phyloP scores from a whole-genome alignment of 2,888 invertebrate species.

The Lepidonotus clava region DNA sequence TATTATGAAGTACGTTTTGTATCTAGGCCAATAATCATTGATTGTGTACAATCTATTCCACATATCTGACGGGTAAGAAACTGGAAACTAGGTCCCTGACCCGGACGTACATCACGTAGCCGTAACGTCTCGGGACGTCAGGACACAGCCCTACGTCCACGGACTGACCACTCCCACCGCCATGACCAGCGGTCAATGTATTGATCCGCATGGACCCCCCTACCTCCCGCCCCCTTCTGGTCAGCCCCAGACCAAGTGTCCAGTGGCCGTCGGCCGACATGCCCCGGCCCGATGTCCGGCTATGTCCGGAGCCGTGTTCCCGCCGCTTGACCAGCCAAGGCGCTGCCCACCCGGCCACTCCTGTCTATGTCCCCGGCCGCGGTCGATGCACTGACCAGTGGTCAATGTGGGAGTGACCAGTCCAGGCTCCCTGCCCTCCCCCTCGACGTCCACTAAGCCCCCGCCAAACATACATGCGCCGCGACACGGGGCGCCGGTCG shows the following conservation, averaged over 20 bases:
- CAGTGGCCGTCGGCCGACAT: constrained; percentile 2
- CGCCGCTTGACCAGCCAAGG: background rate
- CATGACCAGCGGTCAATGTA: too few species aligned
- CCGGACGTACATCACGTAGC: too few species aligned
- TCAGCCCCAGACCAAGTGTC: background rate
- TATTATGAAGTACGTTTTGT: too few species aligned
- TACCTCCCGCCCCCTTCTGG: background rate
- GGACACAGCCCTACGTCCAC: too few species aligned
- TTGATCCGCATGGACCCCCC: too few species aligned
- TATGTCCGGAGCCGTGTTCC: background rate
- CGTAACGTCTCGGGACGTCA: too few species aligned
- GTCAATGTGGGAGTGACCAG: constrained; percentile 18
- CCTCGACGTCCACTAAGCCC: background rate
- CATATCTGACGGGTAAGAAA: too few species aligned
- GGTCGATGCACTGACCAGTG: background rate
- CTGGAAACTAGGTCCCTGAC: too few species aligned
- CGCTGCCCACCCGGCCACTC: background rate
- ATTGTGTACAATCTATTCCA: too few species aligned
- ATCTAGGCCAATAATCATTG: too few species aligned
- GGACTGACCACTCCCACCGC: too few species aligned
- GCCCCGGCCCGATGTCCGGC: background rate
- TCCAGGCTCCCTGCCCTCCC: background rate
- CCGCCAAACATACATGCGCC: background rate
- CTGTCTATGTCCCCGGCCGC: background rate
- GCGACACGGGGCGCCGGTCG: background rate